These are phyloP conservation scores for Scaptomyza polygonia DNA, from an alignment of 2,888 invertebrate species.

Conservation along the genomic window DNA sequence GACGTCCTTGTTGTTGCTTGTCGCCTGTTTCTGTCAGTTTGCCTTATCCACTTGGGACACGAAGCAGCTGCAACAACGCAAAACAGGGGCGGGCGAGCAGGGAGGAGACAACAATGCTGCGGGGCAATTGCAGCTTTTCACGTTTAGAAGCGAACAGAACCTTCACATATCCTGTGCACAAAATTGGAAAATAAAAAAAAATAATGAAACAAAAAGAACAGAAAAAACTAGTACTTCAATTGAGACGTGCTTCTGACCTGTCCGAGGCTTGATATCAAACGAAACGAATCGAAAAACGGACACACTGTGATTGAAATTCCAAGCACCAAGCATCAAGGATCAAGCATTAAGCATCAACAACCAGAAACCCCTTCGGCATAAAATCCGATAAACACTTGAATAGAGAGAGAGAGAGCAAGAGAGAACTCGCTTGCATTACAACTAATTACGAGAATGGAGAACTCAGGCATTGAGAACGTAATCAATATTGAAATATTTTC, in stretches of 20 bases:
- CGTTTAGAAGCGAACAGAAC: conserved; percentile 3
- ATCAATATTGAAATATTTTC: conserved; percentile 32
- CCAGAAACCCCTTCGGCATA: conserved; percentile 11
- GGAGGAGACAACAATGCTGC: conserved; percentile 12
- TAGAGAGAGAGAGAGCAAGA: neutral
- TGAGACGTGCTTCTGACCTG: conserved; percentile 57
- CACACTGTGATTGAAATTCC: conserved; percentile 58
- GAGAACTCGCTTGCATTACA: conserved; percentile 43
- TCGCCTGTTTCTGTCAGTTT: conserved; percentile 58
- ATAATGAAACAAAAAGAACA: conserved; percentile 46
- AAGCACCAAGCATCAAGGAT: conserved; percentile 28
- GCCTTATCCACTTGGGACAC: conserved; percentile 60
- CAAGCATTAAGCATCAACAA: neutral
- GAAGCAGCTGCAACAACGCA: conserved; percentile 45
- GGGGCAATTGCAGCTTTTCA: conserved; percentile 37
- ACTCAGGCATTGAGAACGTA: conserved; percentile 2
- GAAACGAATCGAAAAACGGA: conserved; percentile 7
- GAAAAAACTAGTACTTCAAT: conserved; percentile 43
- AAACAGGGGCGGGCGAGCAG: too few relatives aligned
- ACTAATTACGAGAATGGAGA: conserved; percentile 45
- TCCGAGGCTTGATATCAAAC: conserved; percentile 26
- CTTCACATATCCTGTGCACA: conserved; percentile 65
- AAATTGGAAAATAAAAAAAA: conserved; percentile 54
- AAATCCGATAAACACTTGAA: conserved; percentile 43
- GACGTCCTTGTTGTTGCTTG: conserved; percentile 27